Evolutionary conservation across 1,140 invertebrate species (phyloP).

Genomic region (Neuroterus valhalla): DNA sequence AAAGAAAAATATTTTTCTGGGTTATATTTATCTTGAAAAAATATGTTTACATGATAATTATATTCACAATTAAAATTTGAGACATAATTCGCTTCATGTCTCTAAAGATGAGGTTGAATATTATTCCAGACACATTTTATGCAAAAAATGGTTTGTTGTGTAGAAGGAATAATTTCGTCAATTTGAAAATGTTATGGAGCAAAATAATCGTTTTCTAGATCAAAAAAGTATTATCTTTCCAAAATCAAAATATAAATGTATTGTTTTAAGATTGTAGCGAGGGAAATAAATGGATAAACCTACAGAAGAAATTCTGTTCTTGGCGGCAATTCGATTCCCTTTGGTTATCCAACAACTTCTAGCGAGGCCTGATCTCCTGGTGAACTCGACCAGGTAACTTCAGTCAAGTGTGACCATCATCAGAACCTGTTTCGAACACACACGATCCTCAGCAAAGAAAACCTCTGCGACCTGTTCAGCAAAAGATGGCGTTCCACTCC

Average conservation of each 20-base stretch:
- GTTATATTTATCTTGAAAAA: too few relatives aligned
- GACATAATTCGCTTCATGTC: too few relatives aligned
- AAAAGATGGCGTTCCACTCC: not conserved
- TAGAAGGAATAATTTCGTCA: too few relatives aligned
- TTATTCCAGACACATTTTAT: too few relatives aligned
- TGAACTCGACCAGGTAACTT: conserved; percentile 66
- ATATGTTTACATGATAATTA: too few relatives aligned
- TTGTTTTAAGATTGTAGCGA: not conserved
- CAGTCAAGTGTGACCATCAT: conserved; percentile 70
- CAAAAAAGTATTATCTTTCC: too few relatives aligned
- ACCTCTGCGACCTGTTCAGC: not conserved
- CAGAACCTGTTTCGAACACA: conserved; percentile 57
- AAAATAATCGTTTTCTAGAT: too few relatives aligned
- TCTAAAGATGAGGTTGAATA: too few relatives aligned
- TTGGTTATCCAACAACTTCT: conserved; percentile 48
- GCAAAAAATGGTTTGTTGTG: too few relatives aligned
- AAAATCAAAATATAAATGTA: not conserved
- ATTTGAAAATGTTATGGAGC: too few relatives aligned
- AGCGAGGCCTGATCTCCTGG: conserved; percentile 59
- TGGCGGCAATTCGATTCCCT: conserved; percentile 34
- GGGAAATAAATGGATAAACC: not conserved
- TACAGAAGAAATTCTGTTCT: not conserved
- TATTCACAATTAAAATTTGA: too few relatives aligned
- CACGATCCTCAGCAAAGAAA: conserved; percentile 40
- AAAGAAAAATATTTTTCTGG: too few relatives aligned